Percentiles rank a stretch among this genome's conserved stretches.
Evolutionary conservation across 2,113 vertebrate genomes (phyloP).

Genomic region (Speoplatyrhinus poulsoni): DNA sequence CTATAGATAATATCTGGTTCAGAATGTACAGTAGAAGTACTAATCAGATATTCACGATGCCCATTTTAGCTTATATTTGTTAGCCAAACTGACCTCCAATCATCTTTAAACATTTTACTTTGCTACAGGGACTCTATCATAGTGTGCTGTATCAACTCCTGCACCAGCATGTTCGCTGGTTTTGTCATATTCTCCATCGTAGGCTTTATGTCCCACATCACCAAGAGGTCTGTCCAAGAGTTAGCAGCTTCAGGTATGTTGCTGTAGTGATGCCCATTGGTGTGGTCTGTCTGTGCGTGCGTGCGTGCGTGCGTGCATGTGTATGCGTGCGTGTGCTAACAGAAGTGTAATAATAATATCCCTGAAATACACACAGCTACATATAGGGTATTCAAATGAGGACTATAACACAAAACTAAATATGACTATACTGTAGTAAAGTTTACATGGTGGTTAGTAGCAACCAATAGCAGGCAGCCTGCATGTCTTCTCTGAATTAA

Average conservation of each 20-base stretch:
- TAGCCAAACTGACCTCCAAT: background rate
- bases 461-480: too few relatives aligned
- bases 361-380: too few relatives aligned
- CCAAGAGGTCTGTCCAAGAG: slow-evolving; percentile 85
- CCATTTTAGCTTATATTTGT: too few relatives aligned
- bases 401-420: too few relatives aligned
- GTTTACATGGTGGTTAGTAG: too few relatives aligned
- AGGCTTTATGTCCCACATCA: slow-evolving; percentile 90
- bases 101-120: background rate
- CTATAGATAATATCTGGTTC: background rate
- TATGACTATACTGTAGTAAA: too few relatives aligned
- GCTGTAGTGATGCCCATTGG: background rate
- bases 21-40: too few relatives aligned
- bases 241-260: slow-evolving; percentile 86
- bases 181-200: slow-evolving; percentile 93
- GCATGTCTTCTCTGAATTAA: too few relatives aligned
- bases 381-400: too few relatives aligned
- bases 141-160: slow-evolving; percentile 89
- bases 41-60: too few relatives aligned
- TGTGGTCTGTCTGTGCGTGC: background rate
- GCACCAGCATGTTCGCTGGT: slow-evolving; percentile 88
- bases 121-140: slow-evolving; percentile 85
- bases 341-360: background rate
- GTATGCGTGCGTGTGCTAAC: background rate
- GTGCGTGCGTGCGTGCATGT: background rate